Evolutionary conservation across 2,113 vertebrate genomes (phyloP).

Genomic region (Spea bombifrons): DNA sequence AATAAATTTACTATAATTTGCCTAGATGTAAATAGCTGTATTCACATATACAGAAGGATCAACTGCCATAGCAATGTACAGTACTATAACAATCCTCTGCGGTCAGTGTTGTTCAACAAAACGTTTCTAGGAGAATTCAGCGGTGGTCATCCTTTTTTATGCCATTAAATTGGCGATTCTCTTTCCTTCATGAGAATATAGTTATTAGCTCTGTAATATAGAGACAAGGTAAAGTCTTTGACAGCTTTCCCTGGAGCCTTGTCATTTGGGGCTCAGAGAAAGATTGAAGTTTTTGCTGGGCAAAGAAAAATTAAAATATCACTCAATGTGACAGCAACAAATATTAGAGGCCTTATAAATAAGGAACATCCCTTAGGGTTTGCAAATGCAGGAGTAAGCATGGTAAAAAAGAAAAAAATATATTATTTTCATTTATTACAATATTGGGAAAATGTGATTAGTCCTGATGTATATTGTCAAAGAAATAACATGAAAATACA

Average conservation of each 20-base stretch:
- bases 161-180: background rate
- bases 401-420: background rate
- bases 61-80: too few species aligned
- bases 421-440: background rate
- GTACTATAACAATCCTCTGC: too few species aligned
- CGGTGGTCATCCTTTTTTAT: too few species aligned
- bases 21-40: too few species aligned
- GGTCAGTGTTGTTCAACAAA: too few species aligned
- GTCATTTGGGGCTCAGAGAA: constrained; percentile 64
- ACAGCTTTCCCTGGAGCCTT: constrained; percentile 64
- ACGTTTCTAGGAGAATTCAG: too few species aligned
- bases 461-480: background rate
- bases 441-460: background rate
- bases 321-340: constrained; percentile 66
- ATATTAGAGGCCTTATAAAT: constrained; percentile 54
- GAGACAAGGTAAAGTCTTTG: constrained; percentile 60
- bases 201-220: constrained; percentile 70
- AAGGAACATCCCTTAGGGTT: constrained; percentile 29
- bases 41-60: too few species aligned
- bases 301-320: constrained; percentile 72
- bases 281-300: constrained; percentile 60
- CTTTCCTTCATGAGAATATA: constrained; percentile 64
- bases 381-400: background rate
- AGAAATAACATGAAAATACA: too few species aligned
- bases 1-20: too few species aligned